phyloP scores from a whole-genome alignment of 2,888 invertebrate genomes.

The Standfussiana lucernea region DNA sequence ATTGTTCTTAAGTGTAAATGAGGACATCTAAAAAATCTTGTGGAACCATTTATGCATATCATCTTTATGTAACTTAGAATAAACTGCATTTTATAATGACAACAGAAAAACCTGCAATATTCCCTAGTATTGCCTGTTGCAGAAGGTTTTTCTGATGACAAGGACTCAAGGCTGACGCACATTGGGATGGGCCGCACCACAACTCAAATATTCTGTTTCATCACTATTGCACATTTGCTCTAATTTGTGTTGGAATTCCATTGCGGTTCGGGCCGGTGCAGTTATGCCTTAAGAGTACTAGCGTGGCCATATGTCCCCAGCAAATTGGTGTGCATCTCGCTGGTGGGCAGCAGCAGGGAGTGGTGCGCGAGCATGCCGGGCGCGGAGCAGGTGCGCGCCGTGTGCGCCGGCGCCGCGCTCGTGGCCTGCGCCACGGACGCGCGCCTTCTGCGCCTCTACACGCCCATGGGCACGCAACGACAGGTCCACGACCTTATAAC shows the following conservation, averaged over 20 bases:
- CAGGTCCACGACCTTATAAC: conserved; percentile 83
- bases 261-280: neutral
- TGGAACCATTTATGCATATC: neutral
- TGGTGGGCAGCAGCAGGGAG: conserved; percentile 95
- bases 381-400: conserved; percentile 94
- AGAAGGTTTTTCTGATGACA: no score
- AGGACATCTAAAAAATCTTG: neutral
- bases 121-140: no score
- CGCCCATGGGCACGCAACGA: conserved; percentile 96
- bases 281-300: no score
- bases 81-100: neutral
- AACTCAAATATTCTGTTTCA: neutral
- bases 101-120: neutral
- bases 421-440: conserved; percentile 95
- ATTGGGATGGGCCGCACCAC: neutral
- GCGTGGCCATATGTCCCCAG: conserved; percentile 81
- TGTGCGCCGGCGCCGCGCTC: conserved; percentile 92
- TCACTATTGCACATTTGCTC: neutral
- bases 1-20: neutral
- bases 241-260: no score
- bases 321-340: conserved; percentile 94
- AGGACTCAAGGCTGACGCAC: neutral
- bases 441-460: conserved; percentile 95
- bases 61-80: neutral
- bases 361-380: conserved; percentile 95